A percentile compares a stretch with the other conserved stretches of the same genome.
These are phyloP conservation scores for Campaea margaritaria DNA, from an alignment of 2,888 invertebrate species.

Conservation along the genomic window DNA sequence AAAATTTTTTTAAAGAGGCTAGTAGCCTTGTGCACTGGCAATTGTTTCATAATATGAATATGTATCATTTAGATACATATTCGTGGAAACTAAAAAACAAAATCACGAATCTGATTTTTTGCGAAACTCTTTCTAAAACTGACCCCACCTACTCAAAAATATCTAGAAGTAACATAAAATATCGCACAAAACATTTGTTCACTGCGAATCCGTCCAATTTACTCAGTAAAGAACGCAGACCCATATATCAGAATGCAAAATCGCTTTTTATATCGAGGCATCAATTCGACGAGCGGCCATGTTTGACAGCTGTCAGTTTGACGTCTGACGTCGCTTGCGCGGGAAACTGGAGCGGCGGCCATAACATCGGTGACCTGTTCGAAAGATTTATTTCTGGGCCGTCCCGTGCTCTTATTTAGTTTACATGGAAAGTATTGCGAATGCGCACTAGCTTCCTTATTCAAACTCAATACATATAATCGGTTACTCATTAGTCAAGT, in stretches of 20 bases:
- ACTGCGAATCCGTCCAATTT: conserved; percentile 20
- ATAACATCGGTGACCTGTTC: conserved; percentile 28
- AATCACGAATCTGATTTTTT: too few species aligned
- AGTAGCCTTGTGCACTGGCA: too few species aligned
- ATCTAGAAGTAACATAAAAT: neutral
- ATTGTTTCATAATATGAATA: too few species aligned
- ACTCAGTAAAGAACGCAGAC: conserved; percentile 15
- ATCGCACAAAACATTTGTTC: conserved; percentile 12
- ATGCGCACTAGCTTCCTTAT: neutral
- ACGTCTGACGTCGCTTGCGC: conserved; percentile 29
- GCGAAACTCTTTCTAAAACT: too few species aligned
- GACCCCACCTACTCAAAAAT: too few species aligned
- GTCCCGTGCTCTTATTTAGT: conserved; percentile 23
- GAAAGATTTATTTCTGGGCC: conserved; percentile 31
- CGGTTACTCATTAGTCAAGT: too few species aligned
- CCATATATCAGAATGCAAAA: conserved; percentile 30
- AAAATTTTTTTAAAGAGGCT: neutral
- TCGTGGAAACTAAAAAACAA: too few species aligned
- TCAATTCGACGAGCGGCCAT: conserved; percentile 29
- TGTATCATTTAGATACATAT: too few species aligned
- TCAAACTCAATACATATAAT: too few species aligned
- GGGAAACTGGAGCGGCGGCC: conserved; percentile 31
- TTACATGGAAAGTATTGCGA: conserved; percentile 4
- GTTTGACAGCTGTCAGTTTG: conserved; percentile 45
- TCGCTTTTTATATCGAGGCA: conserved; percentile 3